Percentiles rank a stretch among this genome's conserved stretches.
Evolutionary conservation across 2,888 invertebrate genomes (phyloP).

Genomic region (Acanthosepion esculentum): DNA sequence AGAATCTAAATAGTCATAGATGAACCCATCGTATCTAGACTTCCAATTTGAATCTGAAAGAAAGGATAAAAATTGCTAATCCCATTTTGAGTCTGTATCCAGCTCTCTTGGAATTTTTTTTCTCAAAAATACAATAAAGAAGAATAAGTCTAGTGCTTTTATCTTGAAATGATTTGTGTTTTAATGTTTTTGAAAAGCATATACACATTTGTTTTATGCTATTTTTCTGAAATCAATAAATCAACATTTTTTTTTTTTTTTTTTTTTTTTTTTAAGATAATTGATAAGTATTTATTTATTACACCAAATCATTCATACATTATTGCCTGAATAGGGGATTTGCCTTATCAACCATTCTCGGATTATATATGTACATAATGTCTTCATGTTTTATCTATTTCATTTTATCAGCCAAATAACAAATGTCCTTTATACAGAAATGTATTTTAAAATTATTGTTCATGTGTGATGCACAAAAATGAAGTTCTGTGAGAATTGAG

Average conservation of each 20-base stretch:
- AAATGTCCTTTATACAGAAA: no score
- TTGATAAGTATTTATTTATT: constrained; percentile 33
- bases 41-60: background rate
- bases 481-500: no score
- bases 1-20: background rate
- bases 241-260: background rate
- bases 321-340: background rate
- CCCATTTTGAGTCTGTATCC: background rate
- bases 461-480: no score
- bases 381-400: no score
- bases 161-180: constrained; percentile 10
- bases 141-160: background rate
- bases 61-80: background rate
- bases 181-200: background rate
- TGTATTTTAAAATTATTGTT: no score
- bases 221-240: background rate
- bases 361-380: background rate
- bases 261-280: background rate
- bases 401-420: no score
- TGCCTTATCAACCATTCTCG: background rate
- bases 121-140: background rate
- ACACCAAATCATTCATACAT: background rate
- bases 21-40: background rate
- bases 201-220: background rate
- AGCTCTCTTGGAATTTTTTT: background rate